Evolutionary conservation across 1,140 invertebrate species (phyloP).

Genomic region (Neodiprion virginianus): DNA sequence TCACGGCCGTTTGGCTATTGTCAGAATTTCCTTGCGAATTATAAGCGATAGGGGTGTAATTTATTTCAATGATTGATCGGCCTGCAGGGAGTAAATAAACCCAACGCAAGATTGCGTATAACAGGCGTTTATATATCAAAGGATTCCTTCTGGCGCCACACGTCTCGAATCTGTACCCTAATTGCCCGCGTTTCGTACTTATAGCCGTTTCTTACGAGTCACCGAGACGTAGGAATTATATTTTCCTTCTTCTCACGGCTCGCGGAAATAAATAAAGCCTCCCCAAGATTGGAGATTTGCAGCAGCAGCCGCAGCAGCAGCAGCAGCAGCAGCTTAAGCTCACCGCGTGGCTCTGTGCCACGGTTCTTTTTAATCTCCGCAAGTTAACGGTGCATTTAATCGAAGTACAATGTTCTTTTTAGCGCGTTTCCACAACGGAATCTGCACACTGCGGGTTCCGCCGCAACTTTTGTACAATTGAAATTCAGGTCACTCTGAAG

Average conservation of each 20-base stretch:
- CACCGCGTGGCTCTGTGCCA: too few relatives aligned
- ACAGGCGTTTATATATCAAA: neutral
- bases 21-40: too few relatives aligned
- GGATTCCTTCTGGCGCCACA: neutral
- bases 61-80: slow-evolving; percentile 1
- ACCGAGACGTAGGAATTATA: too few relatives aligned
- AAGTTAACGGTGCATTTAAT: slow-evolving; percentile 1
- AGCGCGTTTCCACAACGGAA: neutral
- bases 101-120: too few relatives aligned
- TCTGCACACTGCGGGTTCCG: neutral
- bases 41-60: neutral
- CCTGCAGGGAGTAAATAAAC: too few relatives aligned
- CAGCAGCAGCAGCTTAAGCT: neutral
- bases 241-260: too few relatives aligned
- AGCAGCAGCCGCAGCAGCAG: neutral
- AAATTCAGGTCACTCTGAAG: neutral
- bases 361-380: neutral
- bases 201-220: too few relatives aligned
- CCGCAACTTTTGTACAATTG: neutral
- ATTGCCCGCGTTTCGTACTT: neutral
- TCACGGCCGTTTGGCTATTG: neutral
- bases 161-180: neutral
- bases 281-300: too few relatives aligned
- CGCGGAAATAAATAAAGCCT: too few relatives aligned
- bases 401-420: neutral